phyloP scores from a whole-genome alignment of 2,113 vertebrate species.

The Okapia johnstoni region DNA sequence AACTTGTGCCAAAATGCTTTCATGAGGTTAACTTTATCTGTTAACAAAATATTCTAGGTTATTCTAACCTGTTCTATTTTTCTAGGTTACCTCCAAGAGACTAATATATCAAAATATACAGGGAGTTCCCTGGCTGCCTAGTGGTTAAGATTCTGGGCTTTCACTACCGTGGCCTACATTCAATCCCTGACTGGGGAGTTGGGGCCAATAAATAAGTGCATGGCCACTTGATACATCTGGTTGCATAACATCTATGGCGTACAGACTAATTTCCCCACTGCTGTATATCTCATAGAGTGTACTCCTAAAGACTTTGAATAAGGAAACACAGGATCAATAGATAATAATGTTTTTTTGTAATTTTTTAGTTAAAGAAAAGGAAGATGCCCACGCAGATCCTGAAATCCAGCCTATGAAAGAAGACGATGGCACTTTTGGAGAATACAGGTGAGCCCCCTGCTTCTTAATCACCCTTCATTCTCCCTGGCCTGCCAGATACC shows the following conservation, averaged over 20 bases:
- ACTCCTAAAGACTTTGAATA: background rate
- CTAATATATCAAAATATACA: background rate
- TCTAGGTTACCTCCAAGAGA: background rate
- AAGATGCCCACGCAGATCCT: slow-evolving; percentile 97
- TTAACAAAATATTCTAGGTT: background rate
- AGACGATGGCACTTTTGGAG: slow-evolving; percentile 97
- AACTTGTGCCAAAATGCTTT: background rate
- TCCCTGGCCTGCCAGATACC: background rate
- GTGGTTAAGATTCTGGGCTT: background rate
- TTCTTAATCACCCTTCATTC: background rate
- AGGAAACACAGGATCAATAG: background rate
- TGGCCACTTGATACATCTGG: background rate
- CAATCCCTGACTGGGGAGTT: background rate
- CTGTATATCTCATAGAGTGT: background rate
- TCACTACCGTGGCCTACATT: background rate
- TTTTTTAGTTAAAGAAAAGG: slow-evolving; percentile 96
- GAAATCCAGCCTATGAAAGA: slow-evolving; percentile 99
- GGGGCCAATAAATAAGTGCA: background rate
- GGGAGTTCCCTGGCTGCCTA: background rate
- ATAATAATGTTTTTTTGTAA: slow-evolving; percentile 1
- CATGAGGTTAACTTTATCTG: background rate
- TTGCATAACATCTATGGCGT: background rate
- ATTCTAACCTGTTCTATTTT: background rate
- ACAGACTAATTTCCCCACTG: background rate
- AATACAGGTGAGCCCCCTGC: slow-evolving; percentile 93